Evolutionary conservation across 1,140 invertebrate genomes (phyloP), one percentile per base, ranked within the genome.

Genomic region (Aphelenchoides fujianensis): DNA sequence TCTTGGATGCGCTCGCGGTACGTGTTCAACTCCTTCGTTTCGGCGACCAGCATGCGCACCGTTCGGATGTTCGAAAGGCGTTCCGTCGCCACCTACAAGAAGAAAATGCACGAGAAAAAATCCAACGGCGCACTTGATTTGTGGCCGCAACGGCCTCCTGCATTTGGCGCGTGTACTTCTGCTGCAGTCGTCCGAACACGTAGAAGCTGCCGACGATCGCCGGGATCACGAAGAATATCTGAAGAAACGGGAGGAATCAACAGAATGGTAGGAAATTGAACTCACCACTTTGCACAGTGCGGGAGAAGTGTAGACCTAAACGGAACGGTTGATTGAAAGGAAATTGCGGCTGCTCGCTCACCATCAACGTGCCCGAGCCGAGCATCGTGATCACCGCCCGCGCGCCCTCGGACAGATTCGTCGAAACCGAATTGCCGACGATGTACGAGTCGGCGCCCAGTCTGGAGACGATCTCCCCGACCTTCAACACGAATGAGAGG

Each of bases 381-480:
- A 89, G 82, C 3, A 92, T 90, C 89, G 94, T 93, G 55, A 94
- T 89, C 2, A 90, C 79, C 0, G 93, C 92, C 34, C 95, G 85
- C 16, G 97, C 84, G 0, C 95, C 95, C 87, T 97, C 94, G 32
- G 94, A 95, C 71, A 98, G 89, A 86, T 97, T 97, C 79, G 89
- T 90, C 35, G 94, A 96, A 0, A 98, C 87, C 3, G 93, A 91
- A 35, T 91, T 89, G n/a, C 93, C 93, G 1, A 98, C 92, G 19
- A 96, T 86, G 69, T 91, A 90, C 2, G 94, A 91, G 84, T 98
- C 95, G 61, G 93, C 90, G 69, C 90, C 91, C 53, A 97, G 85
- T 74, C 95, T 88, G 84, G 95, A 96, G 0, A 97, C 89, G 34
- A 98, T 87, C 85, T 98, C 95, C n/a, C 95, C 95, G 16, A 94